Base-by-base conservation (phyloP, 2,888 invertebrate genomes). In the Crossocerus cetratus region DNA sequence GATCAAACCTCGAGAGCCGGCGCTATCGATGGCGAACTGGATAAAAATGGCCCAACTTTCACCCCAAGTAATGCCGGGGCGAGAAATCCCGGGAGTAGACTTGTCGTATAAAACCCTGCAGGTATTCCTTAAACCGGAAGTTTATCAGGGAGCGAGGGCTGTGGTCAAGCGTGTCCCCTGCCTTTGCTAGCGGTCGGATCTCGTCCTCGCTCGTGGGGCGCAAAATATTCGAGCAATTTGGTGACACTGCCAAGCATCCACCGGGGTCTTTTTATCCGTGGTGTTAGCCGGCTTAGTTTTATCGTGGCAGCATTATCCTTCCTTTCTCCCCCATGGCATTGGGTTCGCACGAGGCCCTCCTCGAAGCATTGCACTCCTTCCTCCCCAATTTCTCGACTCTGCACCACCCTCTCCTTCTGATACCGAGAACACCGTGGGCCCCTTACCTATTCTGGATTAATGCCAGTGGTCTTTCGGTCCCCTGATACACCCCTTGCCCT, bases 181-280 rank as follows among this genome's bases (percentile, higher is more conserved):
- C 44, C 55, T 42, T 45, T 53, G 11, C 45, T 32, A 49, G n/a
- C 1, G 49, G 49, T 32, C 45, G 14, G 2, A 32, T 20, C 59
- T 57, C 61, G 42, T 45, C 43, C 21, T 57, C 21, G 44, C 67
- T 60, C 63, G 65, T 21, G 16, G 77, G 80, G 76, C 80, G 82
- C 83, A 84, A 88, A 88, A 88, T 87, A 88, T 88, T 88, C 86
- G 80, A 86, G 84, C 87, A 84, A 87, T 88, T 88, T 86, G 86
- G 86, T 85, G 86, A 87, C 87, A 86, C 84, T 86, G 84, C 85
- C 86, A 81, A 86, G 83, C 83, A 78, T 83, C 80, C 83, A 55
- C 70, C 77, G 72, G 74, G 78, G 73, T 82, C 84, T 86, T 87
- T 87, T 86, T 88, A 87, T 85, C 82, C 79, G 62, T 74, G 84